Evolutionary conservation across 2,113 vertebrate genomes (phyloP).

Genomic region (Herpetotheres cachinnans): DNA sequence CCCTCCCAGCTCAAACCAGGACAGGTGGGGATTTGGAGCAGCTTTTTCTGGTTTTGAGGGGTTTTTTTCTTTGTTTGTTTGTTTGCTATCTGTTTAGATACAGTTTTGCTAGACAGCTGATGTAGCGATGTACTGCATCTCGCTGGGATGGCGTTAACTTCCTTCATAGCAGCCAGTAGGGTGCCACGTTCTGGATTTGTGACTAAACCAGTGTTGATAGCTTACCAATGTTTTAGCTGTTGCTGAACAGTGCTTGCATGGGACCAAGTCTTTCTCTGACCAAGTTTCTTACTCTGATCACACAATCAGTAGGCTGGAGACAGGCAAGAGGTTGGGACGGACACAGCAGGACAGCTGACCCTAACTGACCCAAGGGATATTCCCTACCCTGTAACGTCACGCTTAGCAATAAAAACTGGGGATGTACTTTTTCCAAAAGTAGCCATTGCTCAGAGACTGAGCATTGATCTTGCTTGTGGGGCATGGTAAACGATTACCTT

Average conservation of each 20-base stretch:
- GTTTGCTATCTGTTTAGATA: not conserved
- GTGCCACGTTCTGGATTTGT: not conserved
- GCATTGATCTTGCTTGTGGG: not conserved
- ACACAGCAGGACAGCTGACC: not conserved
- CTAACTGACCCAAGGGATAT: not conserved
- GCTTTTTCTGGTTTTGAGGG: not conserved
- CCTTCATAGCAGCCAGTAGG: not conserved
- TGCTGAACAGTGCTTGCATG: not conserved
- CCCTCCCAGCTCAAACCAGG: no score
- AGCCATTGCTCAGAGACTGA: not conserved
- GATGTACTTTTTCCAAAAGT: not conserved
- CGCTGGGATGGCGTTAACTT: not conserved
- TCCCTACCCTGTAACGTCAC: rapidly evolving
- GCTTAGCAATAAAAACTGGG: not conserved
- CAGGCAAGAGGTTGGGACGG: not conserved
- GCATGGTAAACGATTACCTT: rapidly evolving
- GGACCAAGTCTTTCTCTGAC: not conserved
- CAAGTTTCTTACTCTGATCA: not conserved
- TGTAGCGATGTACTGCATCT: not conserved
- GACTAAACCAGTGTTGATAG: not conserved
- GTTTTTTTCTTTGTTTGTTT: not conserved
- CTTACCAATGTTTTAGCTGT: not conserved
- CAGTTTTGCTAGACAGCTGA: not conserved
- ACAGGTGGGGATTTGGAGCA: not conserved
- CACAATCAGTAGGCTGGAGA: not conserved